Base-by-base conservation (phyloP, 2,113 vertebrate genomes). In the Dasyornis broadbenti region DNA sequence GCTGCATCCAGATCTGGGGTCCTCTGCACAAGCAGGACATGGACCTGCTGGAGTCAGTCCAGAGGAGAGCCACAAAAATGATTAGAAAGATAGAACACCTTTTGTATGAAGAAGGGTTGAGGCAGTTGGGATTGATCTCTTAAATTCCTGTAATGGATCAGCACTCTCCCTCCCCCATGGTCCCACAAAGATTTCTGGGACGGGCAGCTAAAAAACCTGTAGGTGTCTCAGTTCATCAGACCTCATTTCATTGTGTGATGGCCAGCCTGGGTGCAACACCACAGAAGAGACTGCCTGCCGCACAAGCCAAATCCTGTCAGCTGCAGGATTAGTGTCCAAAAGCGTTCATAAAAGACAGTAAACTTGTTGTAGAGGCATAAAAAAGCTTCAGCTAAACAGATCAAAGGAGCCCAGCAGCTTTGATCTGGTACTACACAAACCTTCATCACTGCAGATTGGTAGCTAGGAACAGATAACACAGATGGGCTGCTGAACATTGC, bases 1-100 rank as follows among this genome's bases (percentile, higher is more conserved):
- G 8, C 19, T 78, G 60, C 15, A 4, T 12, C 12, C 65, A 86
- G 33, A 27, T 49, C 59, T 53, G 44, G 33, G n/a, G 3, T 9
- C 15, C 47, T 35, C 30, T 8, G 33, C 21, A 30, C 22, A 33
- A 24, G 35, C 10, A 81, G 14, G 4, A 49, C 28, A 17, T 0
- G 11, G 17, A n/a, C 1, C 16, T 71, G 11, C 1, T 23, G 26
- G 44, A 44, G 23, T 0, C 0, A 8, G 47, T 57, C 3, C 40
- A 71, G 23, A 72, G 23, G 49, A 77, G 16, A 7, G 10, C 1
- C 49, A 53, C 7, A 13, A 52, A 77, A 19, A 52, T n/a, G 0
- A 37, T 35, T 8, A 13, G 60, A 64, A 31, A 15, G 49, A 2
- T 69, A 15, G n/a, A 52, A 14, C 1, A 45, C 6, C 2, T 68